Conservation (phyloP, 2,888 invertebrate genomes). For the Calephelis perditalis region DNA sequence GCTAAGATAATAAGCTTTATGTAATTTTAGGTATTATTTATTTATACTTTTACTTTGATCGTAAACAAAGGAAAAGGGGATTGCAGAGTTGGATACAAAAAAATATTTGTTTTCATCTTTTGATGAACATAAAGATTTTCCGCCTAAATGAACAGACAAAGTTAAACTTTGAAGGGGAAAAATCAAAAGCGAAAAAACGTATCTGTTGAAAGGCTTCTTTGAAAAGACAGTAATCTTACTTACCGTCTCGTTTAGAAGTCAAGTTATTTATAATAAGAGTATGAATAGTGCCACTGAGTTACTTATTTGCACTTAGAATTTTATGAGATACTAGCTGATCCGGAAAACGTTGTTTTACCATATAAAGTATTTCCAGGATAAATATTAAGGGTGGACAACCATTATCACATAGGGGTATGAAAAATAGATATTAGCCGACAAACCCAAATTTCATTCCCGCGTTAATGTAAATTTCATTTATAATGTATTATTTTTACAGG, state of each 20-base stretch:
- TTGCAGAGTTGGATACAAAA: not conserved
- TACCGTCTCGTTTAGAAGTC: not conserved
- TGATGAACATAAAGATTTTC: not conserved
- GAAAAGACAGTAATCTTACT: constrained; percentile 8
- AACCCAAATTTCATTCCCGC: constrained; percentile 33
- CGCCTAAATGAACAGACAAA: constrained; percentile 2
- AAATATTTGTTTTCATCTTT: constrained; percentile 4
- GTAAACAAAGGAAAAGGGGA: not conserved
- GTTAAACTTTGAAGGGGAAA: constrained; percentile 1
- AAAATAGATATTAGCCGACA: no score
- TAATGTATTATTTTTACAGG: constrained; percentile 21
- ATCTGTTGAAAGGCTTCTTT: not conserved
- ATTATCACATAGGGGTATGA: no score
- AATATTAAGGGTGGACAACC: no score
- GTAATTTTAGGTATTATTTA: no score
- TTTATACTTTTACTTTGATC: no score
- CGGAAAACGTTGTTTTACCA: no score
- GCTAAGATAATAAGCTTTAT: no score
- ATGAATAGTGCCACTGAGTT: not conserved
- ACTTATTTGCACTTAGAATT: not conserved
- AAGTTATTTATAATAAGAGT: not conserved
- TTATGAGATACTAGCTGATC: not conserved
- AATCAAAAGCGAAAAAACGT: not conserved
- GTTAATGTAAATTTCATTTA: constrained; percentile 21
- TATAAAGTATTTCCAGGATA: no score